Evolutionary conservation across 2,888 invertebrate genomes (phyloP).

Genomic region (Dasypolia templi): DNA sequence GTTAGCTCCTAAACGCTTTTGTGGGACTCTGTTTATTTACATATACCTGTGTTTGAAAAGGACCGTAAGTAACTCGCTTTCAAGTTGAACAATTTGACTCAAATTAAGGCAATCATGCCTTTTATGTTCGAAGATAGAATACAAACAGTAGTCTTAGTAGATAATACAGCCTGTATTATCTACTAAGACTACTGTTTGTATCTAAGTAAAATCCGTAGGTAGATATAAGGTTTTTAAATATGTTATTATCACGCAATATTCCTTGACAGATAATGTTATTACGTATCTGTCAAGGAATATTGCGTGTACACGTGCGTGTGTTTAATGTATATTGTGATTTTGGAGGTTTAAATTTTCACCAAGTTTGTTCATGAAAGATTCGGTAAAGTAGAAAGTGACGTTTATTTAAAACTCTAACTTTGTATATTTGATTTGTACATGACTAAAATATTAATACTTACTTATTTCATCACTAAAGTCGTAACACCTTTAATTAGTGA

Average conservation of each 20-base stretch:
- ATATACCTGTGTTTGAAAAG: conserved; percentile 70
- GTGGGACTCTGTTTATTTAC: conserved; percentile 70
- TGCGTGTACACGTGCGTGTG: conserved; percentile 1
- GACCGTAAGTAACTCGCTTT: conserved; percentile 63
- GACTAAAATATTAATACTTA: neutral
- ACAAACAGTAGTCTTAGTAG: too few species aligned
- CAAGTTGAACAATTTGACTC: conserved; percentile 68
- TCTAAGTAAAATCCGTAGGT: conserved; percentile 6
- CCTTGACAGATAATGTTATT: too few species aligned
- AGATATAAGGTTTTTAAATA: conserved; percentile 3
- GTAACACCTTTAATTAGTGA: too few species aligned
- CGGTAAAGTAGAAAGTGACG: neutral
- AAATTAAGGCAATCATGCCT: conserved; percentile 68
- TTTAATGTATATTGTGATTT: neutral
- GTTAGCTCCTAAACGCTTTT: conserved; percentile 66
- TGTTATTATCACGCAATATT: too few species aligned
- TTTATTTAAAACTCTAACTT: neutral
- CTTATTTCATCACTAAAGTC: neutral
- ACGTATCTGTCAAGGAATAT: neutral
- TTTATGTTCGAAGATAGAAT: conserved; percentile 53
- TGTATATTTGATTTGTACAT: neutral
- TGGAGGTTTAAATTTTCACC: neutral
- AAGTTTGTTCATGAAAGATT: neutral
- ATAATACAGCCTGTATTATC: conserved; percentile 51
- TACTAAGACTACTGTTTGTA: conserved; percentile 32